Conservation (phyloP, 2,888 invertebrate genomes). For the Venusia cambrica region DNA sequence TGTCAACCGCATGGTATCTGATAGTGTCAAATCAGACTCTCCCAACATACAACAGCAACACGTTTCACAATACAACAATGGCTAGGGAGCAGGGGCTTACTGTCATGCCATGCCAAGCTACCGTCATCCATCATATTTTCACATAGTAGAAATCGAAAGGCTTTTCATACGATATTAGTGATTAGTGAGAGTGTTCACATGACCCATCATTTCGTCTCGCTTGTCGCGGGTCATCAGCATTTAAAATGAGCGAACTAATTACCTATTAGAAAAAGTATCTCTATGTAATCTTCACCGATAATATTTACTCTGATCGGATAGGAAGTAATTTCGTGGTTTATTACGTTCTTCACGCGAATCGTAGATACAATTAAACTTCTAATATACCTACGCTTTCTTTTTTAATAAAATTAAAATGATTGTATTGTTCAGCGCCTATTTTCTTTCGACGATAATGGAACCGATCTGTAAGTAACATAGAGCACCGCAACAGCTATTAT, state of each 20-base stretch:
- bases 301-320: conserved; percentile 46
- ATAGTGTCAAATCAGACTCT: conserved; percentile 37
- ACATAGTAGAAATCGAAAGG: conserved; percentile 16
- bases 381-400: conserved; percentile 65
- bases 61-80: conserved; percentile 27
- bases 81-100: conserved; percentile 30
- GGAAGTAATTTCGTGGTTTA: conserved; percentile 72
- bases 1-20: conserved; percentile 28
- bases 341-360: conserved; percentile 64
- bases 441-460: conserved; percentile 15
- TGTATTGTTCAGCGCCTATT: conserved; percentile 25
- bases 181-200: conserved; percentile 27
- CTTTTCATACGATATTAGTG: conserved; percentile 14
- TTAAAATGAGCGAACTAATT: conserved; percentile 5
- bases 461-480: conserved; percentile 1
- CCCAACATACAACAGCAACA: conserved; percentile 25
- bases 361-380: conserved; percentile 58
- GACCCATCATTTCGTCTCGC: conserved; percentile 22
- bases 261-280: conserved; percentile 21
- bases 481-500: conserved; percentile 5
- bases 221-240: conserved; percentile 24
- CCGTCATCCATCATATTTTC: conserved; percentile 25
- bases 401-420: conserved; percentile 39
- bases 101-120: conserved; percentile 17
- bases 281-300: conserved; percentile 23